Evolutionary conservation across 2,888 invertebrate species (phyloP).

Genomic region (Acleris literana): DNA sequence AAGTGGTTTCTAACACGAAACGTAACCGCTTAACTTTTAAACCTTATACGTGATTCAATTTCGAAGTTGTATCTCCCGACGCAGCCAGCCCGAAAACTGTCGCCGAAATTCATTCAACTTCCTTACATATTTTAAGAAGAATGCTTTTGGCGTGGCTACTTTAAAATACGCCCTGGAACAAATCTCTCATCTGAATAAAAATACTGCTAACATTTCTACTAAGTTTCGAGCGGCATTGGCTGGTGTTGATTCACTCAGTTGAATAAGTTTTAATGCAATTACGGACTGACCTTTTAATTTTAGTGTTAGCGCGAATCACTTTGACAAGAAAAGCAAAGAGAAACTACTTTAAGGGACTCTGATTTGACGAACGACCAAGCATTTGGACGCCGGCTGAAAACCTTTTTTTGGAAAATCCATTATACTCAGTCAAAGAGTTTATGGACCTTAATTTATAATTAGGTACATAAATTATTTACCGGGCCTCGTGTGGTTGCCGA

Average conservation of each 20-base stretch:
- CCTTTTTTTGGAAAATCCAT: too few relatives aligned
- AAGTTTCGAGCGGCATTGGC: slow-evolving; percentile 3
- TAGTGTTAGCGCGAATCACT: too few relatives aligned
- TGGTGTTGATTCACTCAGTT: slow-evolving; percentile 3
- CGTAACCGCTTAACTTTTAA: slow-evolving; percentile 82
- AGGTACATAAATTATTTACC: too few relatives aligned
- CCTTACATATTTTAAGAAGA: slow-evolving; percentile 67
- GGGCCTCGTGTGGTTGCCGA: too few relatives aligned
- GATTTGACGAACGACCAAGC: too few relatives aligned
- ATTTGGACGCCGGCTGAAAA: too few relatives aligned
- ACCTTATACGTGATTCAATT: slow-evolving; percentile 83
- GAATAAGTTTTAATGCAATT: slow-evolving; percentile 8
- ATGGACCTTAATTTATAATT: too few relatives aligned
- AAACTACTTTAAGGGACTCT: too few relatives aligned
- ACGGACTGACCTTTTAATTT: too few relatives aligned
- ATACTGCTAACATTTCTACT: slow-evolving; percentile 11
- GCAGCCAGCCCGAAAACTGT: slow-evolving; percentile 68
- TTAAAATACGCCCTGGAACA: slow-evolving; percentile 48
- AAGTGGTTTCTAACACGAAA: slow-evolving; percentile 73
- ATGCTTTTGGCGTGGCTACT: slow-evolving; percentile 50
- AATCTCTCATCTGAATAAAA: slow-evolving; percentile 42
- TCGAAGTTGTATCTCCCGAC: slow-evolving; percentile 68
- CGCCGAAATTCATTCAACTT: slow-evolving; percentile 70
- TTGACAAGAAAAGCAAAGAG: too few relatives aligned
- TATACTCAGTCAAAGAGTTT: too few relatives aligned